A percentile compares a stretch with the other conserved stretches of the same genome.
Conservation (phyloP, 2,888 invertebrate genomes). For the Melanchra persicariae region DNA sequence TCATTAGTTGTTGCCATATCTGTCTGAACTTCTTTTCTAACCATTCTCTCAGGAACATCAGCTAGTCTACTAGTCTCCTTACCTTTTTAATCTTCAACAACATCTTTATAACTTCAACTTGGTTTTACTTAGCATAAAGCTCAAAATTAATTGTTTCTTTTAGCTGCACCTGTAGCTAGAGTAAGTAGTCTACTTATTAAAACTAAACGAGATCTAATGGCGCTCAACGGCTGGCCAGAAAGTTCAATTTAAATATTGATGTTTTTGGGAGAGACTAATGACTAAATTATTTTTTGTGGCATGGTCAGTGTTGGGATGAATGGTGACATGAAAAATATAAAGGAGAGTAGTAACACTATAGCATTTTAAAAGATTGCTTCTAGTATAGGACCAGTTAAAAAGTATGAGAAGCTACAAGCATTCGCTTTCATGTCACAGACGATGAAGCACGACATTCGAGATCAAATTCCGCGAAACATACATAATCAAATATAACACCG, state of each 20-base stretch:
- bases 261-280: neutral
- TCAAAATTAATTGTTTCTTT: conserved; percentile 55
- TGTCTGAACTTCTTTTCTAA: conserved; percentile 19
- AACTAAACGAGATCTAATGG: conserved; percentile 46
- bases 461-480: conserved; percentile 34
- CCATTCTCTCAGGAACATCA: conserved; percentile 40
- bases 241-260: conserved; percentile 27
- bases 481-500: conserved; percentile 22
- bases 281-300: neutral
- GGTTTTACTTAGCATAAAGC: conserved; percentile 40
- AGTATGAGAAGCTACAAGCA: neutral
- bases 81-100: conserved; percentile 33
- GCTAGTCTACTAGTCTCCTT: conserved; percentile 5
- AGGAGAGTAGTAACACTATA: neutral
- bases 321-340: neutral
- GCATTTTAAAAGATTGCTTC: neutral
- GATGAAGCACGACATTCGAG: conserved; percentile 14
- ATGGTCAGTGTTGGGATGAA: neutral
- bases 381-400: too few species aligned
- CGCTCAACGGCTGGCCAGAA: conserved; percentile 23
- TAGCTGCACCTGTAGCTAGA: conserved; percentile 55
- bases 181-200: conserved; percentile 33
- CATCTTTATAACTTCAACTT: conserved; percentile 42
- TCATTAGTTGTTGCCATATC: conserved; percentile 28
- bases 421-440: conserved; percentile 4